Base-by-base conservation (phyloP, 2,797 vertebrate species). In the Coccyzus lansbergi region DNA sequence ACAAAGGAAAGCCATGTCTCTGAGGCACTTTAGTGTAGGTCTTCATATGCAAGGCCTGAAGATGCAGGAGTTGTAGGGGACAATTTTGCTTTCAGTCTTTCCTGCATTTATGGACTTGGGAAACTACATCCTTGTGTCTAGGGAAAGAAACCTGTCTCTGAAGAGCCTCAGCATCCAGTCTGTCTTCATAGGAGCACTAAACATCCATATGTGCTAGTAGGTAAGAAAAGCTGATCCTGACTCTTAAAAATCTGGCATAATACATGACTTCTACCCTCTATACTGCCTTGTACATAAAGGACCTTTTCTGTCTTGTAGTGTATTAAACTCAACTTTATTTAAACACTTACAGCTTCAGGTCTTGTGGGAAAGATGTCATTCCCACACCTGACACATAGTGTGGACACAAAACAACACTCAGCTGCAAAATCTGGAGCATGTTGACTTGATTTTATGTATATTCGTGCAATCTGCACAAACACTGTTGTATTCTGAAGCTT, bases 11-110 rank as follows among this genome's bases (percentile, higher is more conserved):
- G 0, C 3, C 17, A 34, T 31, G 16, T 63, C 26, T 11, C 29
- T 60, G 25, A 78, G 28, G 9, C 1, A 1, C 18, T 13, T n/a
- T 63, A 15, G 13, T 0, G 0, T 5, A 63, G 29, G 4, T 68
- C 6, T 62, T 49, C 38, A 68, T 33, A 38, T 52, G 13, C 7
- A 52, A 58, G 5, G 12, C 4, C 33, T 82, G n/a, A 88, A 81
- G 29, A 24, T 44, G 6, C 4, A 18, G 48, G 15, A 88, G 12
- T 17, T 1, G 1, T 5, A 55, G 7, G 6, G 2, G 9, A 64
- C 56, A 75, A 34, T 52, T 15, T 58, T 79, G 7, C 24, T 92
- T 81, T 49, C n/a, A 16, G 28, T 2, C 2, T 78, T 69, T 78
- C 22, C 55, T 40, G 25, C 14, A 6, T 48, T 24, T 40, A 5